These are phyloP conservation scores for Cetoscarus ocellatus DNA, from an alignment of 2,797 vertebrate species.

Conservation along the genomic window DNA sequence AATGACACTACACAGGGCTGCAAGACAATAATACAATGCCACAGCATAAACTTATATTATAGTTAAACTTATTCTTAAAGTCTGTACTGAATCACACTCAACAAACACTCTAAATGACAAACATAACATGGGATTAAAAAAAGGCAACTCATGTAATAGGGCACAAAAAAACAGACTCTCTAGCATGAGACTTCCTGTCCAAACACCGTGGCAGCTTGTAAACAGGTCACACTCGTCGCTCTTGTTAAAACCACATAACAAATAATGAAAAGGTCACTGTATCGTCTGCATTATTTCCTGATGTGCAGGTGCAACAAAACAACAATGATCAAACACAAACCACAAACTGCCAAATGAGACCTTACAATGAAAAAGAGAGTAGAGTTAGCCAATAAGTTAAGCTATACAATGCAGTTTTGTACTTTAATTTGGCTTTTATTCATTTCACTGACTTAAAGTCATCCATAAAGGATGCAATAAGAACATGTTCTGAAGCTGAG, in stretches of 20 bases:
- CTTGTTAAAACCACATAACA: conserved; percentile 49
- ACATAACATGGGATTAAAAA: neutral
- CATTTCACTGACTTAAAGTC: too few relatives aligned
- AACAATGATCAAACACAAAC: conserved; percentile 66
- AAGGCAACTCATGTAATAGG: neutral
- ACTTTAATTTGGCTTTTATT: too few relatives aligned
- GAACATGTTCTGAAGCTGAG: too few relatives aligned
- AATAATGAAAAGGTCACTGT: conserved; percentile 74
- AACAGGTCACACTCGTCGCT: conserved; percentile 5
- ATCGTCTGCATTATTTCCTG: conserved; percentile 56
- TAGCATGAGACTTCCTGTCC: conserved; percentile 23
- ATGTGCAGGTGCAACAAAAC: conserved; percentile 61
- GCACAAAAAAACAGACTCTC: neutral
- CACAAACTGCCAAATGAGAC: conserved; percentile 77
- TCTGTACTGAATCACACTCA: neutral
- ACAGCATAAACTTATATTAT: neutral
- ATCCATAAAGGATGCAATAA: too few relatives aligned
- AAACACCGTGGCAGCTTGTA: neutral
- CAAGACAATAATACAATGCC: conserved; percentile 16
- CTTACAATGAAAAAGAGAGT: neutral
- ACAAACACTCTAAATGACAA: neutral
- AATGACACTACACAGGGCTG: conserved; percentile 34
- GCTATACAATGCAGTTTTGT: too few relatives aligned
- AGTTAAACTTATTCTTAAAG: neutral
- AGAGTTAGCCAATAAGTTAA: too few relatives aligned